phyloP scores from a whole-genome alignment of 2,797 vertebrate species.

The Anomalospiza imberbis region DNA sequence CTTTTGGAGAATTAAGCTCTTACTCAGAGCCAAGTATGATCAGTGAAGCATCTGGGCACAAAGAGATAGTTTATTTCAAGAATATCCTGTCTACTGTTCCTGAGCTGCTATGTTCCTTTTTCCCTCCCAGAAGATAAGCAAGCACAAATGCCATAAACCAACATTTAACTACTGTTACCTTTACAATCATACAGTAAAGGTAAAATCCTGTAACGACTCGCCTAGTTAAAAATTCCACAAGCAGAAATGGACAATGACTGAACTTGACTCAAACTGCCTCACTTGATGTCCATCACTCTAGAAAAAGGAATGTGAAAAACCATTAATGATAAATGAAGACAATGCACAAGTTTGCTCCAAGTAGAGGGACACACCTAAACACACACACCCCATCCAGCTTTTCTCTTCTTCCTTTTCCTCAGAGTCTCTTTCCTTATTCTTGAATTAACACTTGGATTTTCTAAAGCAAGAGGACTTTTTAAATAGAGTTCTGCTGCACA shows the following conservation, averaged over 20 bases:
- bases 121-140: not conserved
- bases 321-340: conserved; percentile 57
- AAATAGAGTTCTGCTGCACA: not conserved
- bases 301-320: conserved; percentile 60
- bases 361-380: not conserved
- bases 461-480: not conserved
- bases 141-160: not conserved
- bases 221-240: conserved; percentile 55
- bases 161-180: conserved; percentile 16
- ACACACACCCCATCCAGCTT: not conserved
- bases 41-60: not conserved
- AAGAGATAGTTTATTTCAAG: not conserved
- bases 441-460: not conserved
- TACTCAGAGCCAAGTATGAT: not conserved
- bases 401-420: not conserved
- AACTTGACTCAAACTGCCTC: conserved; percentile 59
- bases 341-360: not conserved
- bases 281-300: conserved; percentile 55
- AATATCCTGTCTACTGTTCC: not conserved
- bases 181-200: conserved; percentile 61
- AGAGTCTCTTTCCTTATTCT: not conserved
- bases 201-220: conserved; percentile 40
- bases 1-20: not conserved
- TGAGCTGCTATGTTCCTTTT: not conserved
- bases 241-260: conserved; percentile 57